Evolutionary conservation across 1,140 invertebrate species (phyloP).

Genomic region (Riptortus pedestris): DNA sequence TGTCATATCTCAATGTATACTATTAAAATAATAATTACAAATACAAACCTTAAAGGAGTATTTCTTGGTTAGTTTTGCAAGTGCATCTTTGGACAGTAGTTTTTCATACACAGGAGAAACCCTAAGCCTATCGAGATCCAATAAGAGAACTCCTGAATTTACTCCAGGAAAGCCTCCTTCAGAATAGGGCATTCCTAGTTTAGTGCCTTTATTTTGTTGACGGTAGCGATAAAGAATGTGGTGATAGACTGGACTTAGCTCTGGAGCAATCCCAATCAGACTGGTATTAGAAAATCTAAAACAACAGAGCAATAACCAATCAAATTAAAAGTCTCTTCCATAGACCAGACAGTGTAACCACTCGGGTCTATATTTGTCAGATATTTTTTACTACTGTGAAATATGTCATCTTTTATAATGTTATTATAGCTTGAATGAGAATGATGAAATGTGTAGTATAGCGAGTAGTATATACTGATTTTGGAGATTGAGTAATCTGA

Average conservation of each 20-base stretch:
- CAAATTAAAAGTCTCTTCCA: background rate
- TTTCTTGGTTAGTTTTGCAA: constrained; percentile 26
- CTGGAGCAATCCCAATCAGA: constrained; percentile 56
- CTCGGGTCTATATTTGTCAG: too few relatives aligned
- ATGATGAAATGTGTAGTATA: too few relatives aligned
- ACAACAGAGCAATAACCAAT: background rate
- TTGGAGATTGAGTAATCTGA: too few relatives aligned
- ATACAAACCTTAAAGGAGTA: constrained; percentile 31
- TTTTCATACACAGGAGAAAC: constrained; percentile 39
- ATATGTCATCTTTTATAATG: too few relatives aligned
- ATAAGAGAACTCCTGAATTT: constrained; percentile 69
- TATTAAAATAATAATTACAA: too few relatives aligned
- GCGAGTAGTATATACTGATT: too few relatives aligned
- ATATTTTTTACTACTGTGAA: too few relatives aligned
- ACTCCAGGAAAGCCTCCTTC: constrained; percentile 58
- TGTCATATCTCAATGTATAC: too few relatives aligned
- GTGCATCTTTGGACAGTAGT: constrained; percentile 22
- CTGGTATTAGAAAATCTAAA: constrained; percentile 2
- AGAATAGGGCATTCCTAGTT: constrained; percentile 45
- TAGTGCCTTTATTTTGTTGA: constrained; percentile 47
- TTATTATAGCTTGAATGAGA: too few relatives aligned
- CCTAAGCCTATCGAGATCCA: constrained; percentile 59
- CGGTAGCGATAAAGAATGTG: constrained; percentile 64
- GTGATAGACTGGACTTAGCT: constrained; percentile 69
- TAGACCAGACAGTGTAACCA: background rate